Evolutionary conservation across 30 jellyfish, hydroid and myxozoan genomes (phyloP), one percentile per base, ranked within the genome.

Genomic region (Catostylus mosaicus): DNA sequence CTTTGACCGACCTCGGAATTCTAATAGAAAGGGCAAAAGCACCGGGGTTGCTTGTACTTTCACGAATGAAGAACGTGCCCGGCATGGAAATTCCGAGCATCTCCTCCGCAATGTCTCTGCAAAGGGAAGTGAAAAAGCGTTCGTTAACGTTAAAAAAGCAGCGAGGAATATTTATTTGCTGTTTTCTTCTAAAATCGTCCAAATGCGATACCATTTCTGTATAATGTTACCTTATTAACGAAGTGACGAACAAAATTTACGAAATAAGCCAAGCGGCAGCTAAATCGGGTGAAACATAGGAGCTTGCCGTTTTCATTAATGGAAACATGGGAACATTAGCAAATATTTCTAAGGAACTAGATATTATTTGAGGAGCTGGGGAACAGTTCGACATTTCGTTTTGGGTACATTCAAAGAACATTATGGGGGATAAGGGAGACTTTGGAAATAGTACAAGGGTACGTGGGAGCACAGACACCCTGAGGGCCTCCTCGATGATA

Each of bases 21-120:
- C 83, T 73, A 64, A 92, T 31, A 1, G 95, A 64, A 84, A 92
- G 70, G 14, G 90, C 98, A 62, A 52, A 86, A 47, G 74, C 48
- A 0, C 96, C 98, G 9, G 91, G 92, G 61, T 75, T 90, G 43
- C 91, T 77, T 20, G 80, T 48, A 68, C 98, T 92, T 29, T 86
- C 98, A 14, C 98, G 96, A 59, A 92, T 73, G 74, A 92, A 68
- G 67, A 92, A 92, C 14, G 88, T 77, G 14, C 98, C 98, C 22
- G 78, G 71, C 36, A 73, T 57, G 27, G 84, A 67, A 37, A 29
- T 26, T 48, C 19, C 54, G 3, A 92, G 85, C 62, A 80, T 66
- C 59, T 73, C 95, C 59, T 84, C 96, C 10, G 96, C 90, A 11
- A 92, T 80, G 40, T 81, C 96, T 29, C 98, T 83, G 71, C 9